phyloP scores from a whole-genome alignment of 2,888 invertebrate species.

The Glyphotaelius pellucidus region DNA sequence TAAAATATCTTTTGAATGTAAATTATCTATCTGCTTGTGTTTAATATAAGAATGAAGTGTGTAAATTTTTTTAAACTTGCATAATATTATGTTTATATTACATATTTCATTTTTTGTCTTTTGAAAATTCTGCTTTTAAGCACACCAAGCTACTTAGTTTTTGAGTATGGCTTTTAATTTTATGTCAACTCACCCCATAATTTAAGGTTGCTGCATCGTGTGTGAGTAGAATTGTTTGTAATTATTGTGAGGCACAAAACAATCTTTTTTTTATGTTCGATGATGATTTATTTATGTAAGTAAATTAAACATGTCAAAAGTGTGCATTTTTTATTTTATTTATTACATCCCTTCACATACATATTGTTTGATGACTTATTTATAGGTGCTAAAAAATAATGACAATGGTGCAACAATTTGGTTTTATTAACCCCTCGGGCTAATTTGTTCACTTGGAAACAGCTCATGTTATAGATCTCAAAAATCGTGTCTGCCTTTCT shows the following conservation, averaged over 20 bases:
- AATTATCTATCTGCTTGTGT: not conserved
- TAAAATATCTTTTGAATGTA: no score
- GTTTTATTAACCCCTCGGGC: not conserved
- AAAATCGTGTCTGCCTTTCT: no score
- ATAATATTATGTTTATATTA: not conserved
- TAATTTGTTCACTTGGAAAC: no score
- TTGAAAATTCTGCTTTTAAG: not conserved
- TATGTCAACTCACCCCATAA: not conserved
- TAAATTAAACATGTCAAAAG: constrained; percentile 35
- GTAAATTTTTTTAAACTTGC: not conserved
- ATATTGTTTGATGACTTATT: not conserved
- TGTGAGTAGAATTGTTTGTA: constrained; percentile 3
- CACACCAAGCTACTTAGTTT: not conserved
- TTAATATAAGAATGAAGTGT: not conserved
- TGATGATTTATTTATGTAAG: constrained; percentile 42
- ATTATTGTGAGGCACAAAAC: constrained; percentile 25
- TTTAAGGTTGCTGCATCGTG: not conserved
- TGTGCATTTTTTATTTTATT: constrained; percentile 23
- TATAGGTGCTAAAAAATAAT: not conserved
- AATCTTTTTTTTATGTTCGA: constrained; percentile 26
- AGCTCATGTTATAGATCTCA: no score
- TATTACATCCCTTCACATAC: not conserved
- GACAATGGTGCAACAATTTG: not conserved
- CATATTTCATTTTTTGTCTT: not conserved
- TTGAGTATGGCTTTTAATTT: not conserved